These are phyloP conservation scores for Limnodromus scolopaceus DNA, from an alignment of 2,797 vertebrate genomes.

Conservation along the genomic window DNA sequence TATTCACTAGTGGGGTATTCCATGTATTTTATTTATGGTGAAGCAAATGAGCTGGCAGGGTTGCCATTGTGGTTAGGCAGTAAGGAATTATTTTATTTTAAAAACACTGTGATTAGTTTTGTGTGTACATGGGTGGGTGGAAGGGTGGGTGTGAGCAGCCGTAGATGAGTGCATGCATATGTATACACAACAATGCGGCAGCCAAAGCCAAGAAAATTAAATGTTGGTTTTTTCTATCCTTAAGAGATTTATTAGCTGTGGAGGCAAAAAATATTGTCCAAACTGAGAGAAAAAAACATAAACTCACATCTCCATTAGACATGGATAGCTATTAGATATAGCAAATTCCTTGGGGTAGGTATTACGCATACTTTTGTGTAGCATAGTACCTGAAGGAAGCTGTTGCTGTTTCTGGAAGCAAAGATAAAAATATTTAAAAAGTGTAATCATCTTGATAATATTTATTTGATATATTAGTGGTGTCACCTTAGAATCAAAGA, in stretches of 20 bases:
- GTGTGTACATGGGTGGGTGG: background rate
- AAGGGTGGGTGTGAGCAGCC: background rate
- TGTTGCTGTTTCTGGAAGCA: background rate
- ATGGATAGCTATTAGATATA: background rate
- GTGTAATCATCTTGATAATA: background rate
- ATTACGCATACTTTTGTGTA: background rate
- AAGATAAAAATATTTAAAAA: background rate
- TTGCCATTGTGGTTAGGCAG: background rate
- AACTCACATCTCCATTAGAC: background rate
- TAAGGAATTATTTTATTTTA: constrained; percentile 3
- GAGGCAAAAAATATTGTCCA: background rate
- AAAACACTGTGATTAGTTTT: background rate
- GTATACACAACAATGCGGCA: constrained; percentile 29
- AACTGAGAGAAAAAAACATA: background rate
- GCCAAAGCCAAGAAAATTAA: constrained; percentile 27
- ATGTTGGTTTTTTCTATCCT: background rate
- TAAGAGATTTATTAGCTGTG: background rate
- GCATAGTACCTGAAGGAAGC: background rate
- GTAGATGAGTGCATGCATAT: background rate
- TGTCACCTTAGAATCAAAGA: background rate
- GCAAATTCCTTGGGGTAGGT: background rate
- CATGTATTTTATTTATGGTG: background rate
- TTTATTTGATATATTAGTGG: background rate
- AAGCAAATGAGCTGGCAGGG: background rate
- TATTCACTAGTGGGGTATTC: background rate